Conservation (phyloP, 2,113 vertebrate genomes). For the Nematolebias whitei region DNA sequence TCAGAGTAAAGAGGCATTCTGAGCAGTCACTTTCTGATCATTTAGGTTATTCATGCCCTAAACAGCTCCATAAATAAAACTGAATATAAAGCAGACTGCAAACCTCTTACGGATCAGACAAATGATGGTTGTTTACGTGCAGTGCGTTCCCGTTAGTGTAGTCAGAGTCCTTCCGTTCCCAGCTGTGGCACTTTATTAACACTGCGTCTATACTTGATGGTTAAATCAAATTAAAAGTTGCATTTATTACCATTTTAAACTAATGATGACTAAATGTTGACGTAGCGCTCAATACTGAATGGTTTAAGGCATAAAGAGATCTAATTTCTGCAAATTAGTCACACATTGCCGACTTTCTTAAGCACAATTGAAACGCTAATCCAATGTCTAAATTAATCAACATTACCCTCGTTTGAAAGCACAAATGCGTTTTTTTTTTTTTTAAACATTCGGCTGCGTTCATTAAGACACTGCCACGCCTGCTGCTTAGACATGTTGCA, state of each 20-base stretch:
- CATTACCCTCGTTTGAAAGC: conserved; percentile 54
- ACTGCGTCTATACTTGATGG: conserved; percentile 16
- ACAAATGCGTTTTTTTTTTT: conserved; percentile 54
- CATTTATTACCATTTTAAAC: conserved; percentile 19
- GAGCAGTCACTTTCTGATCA: conserved; percentile 33
- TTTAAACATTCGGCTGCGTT: conserved; percentile 15
- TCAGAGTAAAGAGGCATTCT: conserved; percentile 32
- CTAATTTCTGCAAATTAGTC: conserved; percentile 12
- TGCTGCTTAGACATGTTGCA: conserved; percentile 35
- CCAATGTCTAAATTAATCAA: conserved; percentile 12
- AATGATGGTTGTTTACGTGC: conserved; percentile 10
- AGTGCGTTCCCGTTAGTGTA: neutral
- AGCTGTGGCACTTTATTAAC: conserved; percentile 14
- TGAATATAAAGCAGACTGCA: conserved; percentile 18
- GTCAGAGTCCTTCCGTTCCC: conserved; percentile 4
- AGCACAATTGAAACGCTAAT: conserved; percentile 41
- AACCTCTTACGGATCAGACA: conserved; percentile 9
- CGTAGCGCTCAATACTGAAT: conserved; percentile 23
- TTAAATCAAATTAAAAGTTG: conserved; percentile 33
- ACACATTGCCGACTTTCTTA: conserved; percentile 33
- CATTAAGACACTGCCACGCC: conserved; percentile 58
- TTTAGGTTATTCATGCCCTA: conserved; percentile 25
- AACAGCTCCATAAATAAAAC: conserved; percentile 7
- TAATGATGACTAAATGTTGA: conserved; percentile 16
- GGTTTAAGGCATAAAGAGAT: conserved; percentile 21